Conservation (phyloP, 2,797 vertebrate species). For the Falco berigora region DNA sequence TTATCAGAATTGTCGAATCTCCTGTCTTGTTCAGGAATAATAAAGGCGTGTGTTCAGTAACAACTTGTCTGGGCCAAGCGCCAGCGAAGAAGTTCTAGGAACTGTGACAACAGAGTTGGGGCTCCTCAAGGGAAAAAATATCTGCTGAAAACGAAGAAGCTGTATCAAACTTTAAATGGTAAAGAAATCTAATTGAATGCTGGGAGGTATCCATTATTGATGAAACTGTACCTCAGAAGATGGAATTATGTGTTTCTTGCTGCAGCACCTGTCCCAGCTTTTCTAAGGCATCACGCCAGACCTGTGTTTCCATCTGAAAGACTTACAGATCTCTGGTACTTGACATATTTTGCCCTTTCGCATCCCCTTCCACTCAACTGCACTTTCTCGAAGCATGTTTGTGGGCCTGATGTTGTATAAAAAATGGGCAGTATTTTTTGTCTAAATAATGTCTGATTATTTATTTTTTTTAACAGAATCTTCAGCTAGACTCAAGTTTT, state of each 20-base stretch:
- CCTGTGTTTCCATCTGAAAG: background rate
- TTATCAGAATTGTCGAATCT: background rate
- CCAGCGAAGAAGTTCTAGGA: constrained; percentile 27
- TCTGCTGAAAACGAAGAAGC: background rate
- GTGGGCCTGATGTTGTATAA: background rate
- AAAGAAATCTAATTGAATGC: background rate
- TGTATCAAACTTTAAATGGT: background rate
- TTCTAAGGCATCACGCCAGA: background rate
- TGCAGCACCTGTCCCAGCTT: background rate
- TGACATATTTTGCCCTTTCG: background rate
- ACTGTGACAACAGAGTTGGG: background rate
- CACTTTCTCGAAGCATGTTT: background rate
- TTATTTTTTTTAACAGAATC: background rate
- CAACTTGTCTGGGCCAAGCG: background rate
- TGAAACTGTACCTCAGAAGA: background rate
- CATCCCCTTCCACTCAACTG: background rate
- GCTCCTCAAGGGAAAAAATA: background rate
- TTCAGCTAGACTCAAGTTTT: background rate
- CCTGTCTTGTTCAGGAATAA: background rate
- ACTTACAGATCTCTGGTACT: background rate
- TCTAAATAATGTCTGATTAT: background rate
- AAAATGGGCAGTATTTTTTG: background rate
- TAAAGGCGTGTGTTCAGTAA: background rate
- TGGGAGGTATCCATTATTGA: background rate
- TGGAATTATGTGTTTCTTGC: background rate